These are phyloP conservation scores for Eutolmus rufibarbis DNA, from an alignment of 2,888 invertebrate genomes.

Conservation along the genomic window DNA sequence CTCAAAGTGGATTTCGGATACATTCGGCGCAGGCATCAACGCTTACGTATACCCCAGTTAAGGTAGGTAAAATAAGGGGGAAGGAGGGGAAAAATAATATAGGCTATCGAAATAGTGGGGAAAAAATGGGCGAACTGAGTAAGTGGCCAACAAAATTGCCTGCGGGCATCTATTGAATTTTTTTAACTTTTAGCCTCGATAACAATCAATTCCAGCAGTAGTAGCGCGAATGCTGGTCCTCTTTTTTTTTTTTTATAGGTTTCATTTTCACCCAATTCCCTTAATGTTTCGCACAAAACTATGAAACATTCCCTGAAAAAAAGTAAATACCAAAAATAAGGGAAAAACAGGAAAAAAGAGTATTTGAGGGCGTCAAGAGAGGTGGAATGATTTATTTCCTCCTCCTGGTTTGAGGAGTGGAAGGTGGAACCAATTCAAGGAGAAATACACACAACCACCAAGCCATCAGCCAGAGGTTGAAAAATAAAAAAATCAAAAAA, in stretches of 20 bases:
- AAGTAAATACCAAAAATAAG: not conserved
- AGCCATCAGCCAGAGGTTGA: not conserved
- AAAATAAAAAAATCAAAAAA: not conserved
- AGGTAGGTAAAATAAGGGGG: constrained; percentile 54
- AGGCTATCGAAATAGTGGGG: not conserved
- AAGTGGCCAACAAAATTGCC: not conserved
- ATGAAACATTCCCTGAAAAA: not conserved
- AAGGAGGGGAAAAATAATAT: not conserved
- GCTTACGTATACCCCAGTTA: constrained; percentile 77
- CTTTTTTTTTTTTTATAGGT: not conserved
- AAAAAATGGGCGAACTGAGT: not conserved
- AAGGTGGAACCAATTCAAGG: not conserved
- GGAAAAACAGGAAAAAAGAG: not conserved
- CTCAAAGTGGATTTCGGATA: constrained; percentile 70
- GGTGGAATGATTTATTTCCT: constrained; percentile 23
- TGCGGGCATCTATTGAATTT: constrained; percentile 1
- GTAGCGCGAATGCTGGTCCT: not conserved
- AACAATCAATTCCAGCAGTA: constrained; percentile 1
- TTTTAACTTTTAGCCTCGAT: constrained; percentile 4
- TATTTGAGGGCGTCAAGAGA: constrained; percentile 11
- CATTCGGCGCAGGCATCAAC: constrained; percentile 69
- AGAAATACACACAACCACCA: not conserved
- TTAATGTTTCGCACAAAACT: not conserved
- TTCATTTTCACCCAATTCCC: constrained; percentile 16
- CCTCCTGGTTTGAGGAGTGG: not conserved